Evolutionary conservation across 2,113 vertebrate species (phyloP), one percentile per base, ranked within the genome.

Genomic region (Sinosuthora webbiana): DNA sequence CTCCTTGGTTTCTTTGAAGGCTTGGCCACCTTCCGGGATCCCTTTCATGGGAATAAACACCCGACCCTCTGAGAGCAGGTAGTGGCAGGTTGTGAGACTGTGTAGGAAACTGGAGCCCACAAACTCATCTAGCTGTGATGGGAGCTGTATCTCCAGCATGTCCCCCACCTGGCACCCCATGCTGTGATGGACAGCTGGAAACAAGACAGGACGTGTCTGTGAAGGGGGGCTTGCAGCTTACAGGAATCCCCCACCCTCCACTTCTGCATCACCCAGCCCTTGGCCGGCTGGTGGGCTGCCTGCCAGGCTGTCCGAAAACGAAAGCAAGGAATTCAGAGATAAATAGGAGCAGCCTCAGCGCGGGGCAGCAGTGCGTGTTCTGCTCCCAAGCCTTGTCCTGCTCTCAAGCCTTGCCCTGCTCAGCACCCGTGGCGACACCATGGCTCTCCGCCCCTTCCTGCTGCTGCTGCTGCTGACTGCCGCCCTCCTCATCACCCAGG

Each of bases 251-350:
- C 82, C 95, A 85, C 78, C 75, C 90, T 65, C 50, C 13, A 0
- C 53, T 87, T 56, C n/a, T 93, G 28, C 67, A 65, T 83, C 83
- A 80, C 49, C 45, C 86, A 57, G 45, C 70, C 57, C 62, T 75
- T 2, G 3, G 37, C 68, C 0, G n/a, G 27, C 49, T 55, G 39
- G 27, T n/a, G 92, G 96, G 96, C 95, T 76, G 88, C 41, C 59
- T 94, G 96, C 94, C 96, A 96, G 49, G 57, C 78, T 85, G 44
- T 16, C 19, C 1, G 67, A 97, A 97, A 97, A 80, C 37, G 96
- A 97, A 97, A 97, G 90, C 88, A 96, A 73, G 81, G 45, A 5
- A 6, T 87, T 35, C 10, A 10, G 62, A 53, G 82, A 97, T 97
- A 97, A 96, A 97, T 94, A 96, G 85, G 63, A 90, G 90, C 82